Base-by-base conservation (phyloP, 2,113 vertebrate genomes). In the Cervus canadensis region DNA sequence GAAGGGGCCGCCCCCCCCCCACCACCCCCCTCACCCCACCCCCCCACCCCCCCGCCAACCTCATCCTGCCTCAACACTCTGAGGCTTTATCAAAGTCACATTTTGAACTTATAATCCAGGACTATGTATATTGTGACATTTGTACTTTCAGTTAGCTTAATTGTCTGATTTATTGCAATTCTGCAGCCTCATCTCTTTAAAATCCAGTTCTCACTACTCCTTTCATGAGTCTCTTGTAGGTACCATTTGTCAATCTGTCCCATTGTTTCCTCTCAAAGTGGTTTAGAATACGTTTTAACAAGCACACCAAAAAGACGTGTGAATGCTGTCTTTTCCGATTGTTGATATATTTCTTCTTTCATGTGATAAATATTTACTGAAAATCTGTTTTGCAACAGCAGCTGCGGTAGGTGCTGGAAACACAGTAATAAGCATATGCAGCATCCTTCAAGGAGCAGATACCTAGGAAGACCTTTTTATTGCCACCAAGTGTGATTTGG, bases 81-180 rank as follows among this genome's bases (percentile, higher is more conserved):
- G 48, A 26, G 5, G 43, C 48, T 59, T 97, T 79, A 45, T 30
- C 36, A 95, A 60, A 82, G 71, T 40, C 74, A 79, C 26, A 74
- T 84, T 89, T 85, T 94, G 23, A 95, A 54, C 14, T 94, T 64
- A 12, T 3, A 56, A 81, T 83, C 19, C 28, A 26, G n/a, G 28
- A 79, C 92, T 89, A 36, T 26, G 3, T 79, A 3, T 86, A 67
- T 28, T 94, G 52, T 79, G 33, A 64, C 9, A 57, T 40, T 56
- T 28, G 43, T 86, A 57, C 40, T 87, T 86, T 76, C 12, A 19
- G 45, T 93, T 45, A 91, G 54, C 19, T 57, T 60, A 71, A 89
- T 91, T 93, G 74, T 82, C 17, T 87, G 6, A 83, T 50, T 50
- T 59, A 43, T 50, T 50, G 28, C 2, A 64, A 26, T 60, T 76